phyloP scores from a whole-genome alignment of 2,797 vertebrate genomes.

The Muscicapa comitata region DNA sequence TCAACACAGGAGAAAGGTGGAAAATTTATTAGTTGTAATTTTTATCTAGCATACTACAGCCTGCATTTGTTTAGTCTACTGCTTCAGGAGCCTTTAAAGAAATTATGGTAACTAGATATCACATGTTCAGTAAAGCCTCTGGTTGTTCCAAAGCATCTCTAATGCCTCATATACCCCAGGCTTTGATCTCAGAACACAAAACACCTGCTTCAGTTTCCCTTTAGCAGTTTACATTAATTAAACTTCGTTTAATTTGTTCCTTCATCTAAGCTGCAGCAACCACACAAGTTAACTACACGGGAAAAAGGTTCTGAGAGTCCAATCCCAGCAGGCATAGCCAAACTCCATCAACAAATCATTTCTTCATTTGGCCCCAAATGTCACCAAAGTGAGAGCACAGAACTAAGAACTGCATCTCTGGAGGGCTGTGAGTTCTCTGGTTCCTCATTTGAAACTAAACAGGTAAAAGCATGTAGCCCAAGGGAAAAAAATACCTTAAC shows the following conservation, averaged over 20 bases:
- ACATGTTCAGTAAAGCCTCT: not conserved
- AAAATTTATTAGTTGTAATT: fast-evolving
- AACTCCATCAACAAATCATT: not conserved
- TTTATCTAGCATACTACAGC: not conserved
- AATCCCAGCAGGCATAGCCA: not conserved
- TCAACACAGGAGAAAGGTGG: not conserved
- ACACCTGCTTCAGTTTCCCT: not conserved
- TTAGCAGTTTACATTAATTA: not conserved
- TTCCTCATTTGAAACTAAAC: not conserved
- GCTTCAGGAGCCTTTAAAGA: not conserved
- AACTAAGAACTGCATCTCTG: fast-evolving
- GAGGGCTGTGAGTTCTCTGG: not conserved
- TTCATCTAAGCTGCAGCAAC: not conserved
- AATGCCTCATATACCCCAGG: too few species aligned
- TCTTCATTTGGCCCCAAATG: not conserved
- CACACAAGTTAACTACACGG: not conserved
- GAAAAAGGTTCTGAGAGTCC: not conserved
- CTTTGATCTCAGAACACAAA: not conserved
- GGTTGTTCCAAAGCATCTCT: fast-evolving
- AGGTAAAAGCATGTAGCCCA: too few species aligned
- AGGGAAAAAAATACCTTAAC: not conserved
- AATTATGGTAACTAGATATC: not conserved
- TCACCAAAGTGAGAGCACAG: not conserved
- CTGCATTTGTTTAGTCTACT: not conserved
- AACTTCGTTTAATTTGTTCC: too few species aligned